Conservation (phyloP, 2,888 invertebrate genomes). For the Eumerus sabulonum region DNA sequence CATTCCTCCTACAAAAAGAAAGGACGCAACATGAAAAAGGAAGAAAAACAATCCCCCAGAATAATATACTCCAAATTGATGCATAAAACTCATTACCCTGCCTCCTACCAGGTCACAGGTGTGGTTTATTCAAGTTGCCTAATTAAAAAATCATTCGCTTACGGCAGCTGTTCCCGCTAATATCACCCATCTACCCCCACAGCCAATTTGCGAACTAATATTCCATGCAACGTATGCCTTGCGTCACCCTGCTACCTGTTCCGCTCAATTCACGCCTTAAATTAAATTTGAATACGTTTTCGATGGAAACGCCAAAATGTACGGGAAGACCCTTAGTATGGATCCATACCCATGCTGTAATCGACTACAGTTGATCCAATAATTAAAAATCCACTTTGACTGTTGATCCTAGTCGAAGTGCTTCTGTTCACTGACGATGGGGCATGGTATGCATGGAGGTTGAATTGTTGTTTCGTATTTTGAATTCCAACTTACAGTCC, state of each 20-base stretch:
- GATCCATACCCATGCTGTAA: constrained; percentile 33
- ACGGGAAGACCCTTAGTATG: background rate
- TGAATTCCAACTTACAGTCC: constrained; percentile 44
- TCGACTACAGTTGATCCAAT: constrained; percentile 65
- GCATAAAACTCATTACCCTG: constrained; percentile 43
- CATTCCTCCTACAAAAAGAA: background rate
- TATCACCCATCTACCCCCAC: constrained; percentile 22
- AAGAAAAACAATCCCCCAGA: constrained; percentile 45
- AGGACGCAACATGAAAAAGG: constrained; percentile 21
- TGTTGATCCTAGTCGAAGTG: background rate
- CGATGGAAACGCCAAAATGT: constrained; percentile 31
- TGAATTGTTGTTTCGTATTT: constrained; percentile 35
- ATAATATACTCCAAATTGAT: constrained; percentile 64
- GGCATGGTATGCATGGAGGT: background rate
- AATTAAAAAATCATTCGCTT: constrained; percentile 67
- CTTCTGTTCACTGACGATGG: too few relatives aligned
- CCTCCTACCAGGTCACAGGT: constrained; percentile 56
- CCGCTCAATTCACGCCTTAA: constrained; percentile 30
- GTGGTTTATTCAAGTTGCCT: constrained; percentile 65
- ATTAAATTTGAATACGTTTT: constrained; percentile 60
- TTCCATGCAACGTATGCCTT: constrained; percentile 6
- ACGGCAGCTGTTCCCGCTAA: constrained; percentile 45
- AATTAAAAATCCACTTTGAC: constrained; percentile 57
- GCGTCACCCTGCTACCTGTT: constrained; percentile 26
- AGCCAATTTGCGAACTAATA: constrained; percentile 57